These are phyloP conservation scores for Ploceus nigricollis DNA, from an alignment of 2,113 vertebrate species.

Conservation along the genomic window DNA sequence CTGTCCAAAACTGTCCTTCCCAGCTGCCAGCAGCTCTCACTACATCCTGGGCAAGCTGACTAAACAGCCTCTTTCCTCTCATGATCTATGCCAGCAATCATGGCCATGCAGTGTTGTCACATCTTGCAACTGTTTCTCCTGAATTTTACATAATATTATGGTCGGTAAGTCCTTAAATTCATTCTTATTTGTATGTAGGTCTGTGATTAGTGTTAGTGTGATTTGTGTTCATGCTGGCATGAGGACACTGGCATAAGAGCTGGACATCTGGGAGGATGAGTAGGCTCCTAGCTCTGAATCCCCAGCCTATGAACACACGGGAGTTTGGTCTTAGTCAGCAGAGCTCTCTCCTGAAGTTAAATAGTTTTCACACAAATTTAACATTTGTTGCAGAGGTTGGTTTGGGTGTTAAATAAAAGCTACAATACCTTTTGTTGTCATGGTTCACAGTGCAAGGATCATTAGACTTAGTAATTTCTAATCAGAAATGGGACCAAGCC, in stretches of 20 bases:
- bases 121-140: background rate
- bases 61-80: background rate
- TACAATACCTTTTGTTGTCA: background rate
- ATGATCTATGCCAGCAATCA: background rate
- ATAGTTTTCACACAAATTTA: background rate
- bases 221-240: background rate
- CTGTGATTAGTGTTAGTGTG: background rate
- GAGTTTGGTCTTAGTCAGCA: background rate
- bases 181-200: background rate
- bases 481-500: background rate
- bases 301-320: background rate
- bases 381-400: background rate
- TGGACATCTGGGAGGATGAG: background rate
- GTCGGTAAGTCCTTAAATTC: background rate
- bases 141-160: background rate
- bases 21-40: background rate
- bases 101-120: background rate
- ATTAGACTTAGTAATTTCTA: background rate
- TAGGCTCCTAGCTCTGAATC: background rate
- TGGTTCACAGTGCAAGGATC: background rate
- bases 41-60: background rate
- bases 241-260: background rate
- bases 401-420: background rate
- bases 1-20: background rate
- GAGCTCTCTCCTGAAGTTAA: background rate